Conservation (phyloP, 2,888 invertebrate species). For the Sinopyrophorus schimmeli region DNA sequence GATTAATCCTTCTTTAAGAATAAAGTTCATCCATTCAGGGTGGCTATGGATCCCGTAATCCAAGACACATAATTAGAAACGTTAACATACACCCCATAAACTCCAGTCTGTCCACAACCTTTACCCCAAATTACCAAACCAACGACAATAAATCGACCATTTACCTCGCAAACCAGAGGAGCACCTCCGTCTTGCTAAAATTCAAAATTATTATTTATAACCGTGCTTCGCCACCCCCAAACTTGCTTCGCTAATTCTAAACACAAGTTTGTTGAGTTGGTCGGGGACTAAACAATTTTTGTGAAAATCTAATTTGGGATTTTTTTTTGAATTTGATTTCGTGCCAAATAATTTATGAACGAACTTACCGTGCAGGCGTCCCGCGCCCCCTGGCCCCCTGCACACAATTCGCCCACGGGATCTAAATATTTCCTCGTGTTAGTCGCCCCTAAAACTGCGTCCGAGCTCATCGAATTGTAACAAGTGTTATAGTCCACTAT, state of each 20-base stretch:
- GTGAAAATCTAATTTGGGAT: too few relatives aligned
- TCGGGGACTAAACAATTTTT: too few relatives aligned
- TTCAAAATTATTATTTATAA: too few relatives aligned
- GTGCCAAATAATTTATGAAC: too few relatives aligned
- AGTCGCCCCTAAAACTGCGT: constrained; percentile 41
- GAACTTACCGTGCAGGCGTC: constrained; percentile 49
- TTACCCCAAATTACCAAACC: constrained; percentile 77
- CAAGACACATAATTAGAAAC: constrained; percentile 68
- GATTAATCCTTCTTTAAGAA: too few relatives aligned
- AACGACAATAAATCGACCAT: constrained; percentile 61
- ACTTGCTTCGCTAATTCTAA: too few relatives aligned
- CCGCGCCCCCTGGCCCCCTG: constrained; percentile 45
- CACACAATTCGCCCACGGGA: constrained; percentile 47
- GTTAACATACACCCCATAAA: constrained; percentile 80
- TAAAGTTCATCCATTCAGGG: constrained; percentile 17
- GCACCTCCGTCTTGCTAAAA: constrained; percentile 75
- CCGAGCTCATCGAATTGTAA: constrained; percentile 40
- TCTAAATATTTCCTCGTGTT: constrained; percentile 48
- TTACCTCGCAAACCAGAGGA: constrained; percentile 65
- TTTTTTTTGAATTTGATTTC: too few relatives aligned
- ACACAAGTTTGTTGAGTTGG: too few relatives aligned
- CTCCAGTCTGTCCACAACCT: constrained; percentile 68
- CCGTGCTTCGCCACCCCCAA: too few relatives aligned
- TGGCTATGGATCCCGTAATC: constrained; percentile 54
- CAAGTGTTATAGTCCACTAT: constrained; percentile 63